Base-by-base conservation (phyloP, 1,140 invertebrate genomes). In the Semibalanus balanoides region DNA sequence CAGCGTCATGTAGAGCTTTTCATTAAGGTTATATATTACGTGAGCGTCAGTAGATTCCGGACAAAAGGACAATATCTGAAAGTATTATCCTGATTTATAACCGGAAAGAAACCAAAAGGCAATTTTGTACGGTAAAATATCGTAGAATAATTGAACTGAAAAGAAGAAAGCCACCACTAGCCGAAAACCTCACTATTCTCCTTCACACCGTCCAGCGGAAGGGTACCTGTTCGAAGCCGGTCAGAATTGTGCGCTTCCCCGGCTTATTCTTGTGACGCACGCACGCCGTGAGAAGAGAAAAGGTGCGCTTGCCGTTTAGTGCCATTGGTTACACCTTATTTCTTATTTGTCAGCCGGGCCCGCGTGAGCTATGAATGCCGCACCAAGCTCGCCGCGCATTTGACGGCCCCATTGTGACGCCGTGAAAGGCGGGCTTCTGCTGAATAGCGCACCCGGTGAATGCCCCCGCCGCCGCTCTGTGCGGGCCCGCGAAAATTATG, bases 281-380 rank as follows among this genome's bases (percentile, higher is more conserved):
- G 11, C 3, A 14, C 14, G 51, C 51, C 22, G 51, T 25, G 51
- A 14, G 51, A 64, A n/a, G n/a, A n/a, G n/a, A n/a, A n/a, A 64
- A 14, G 51, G 51, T 22, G 35, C 51, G 51, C 11, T 19, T 64
- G 51, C 51, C 51, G 51, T 25, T 64, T 64, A 64, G 51, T 19
- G 51, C 51, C 51, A 64, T 64, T 64, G 51, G 51, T 64, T 64
- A 64, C 51, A 64, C 51, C 51, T 64, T 64, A 64, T 64, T 64
- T 64, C 51, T n/a, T 64, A 64, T 64, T 64, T 64, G 51, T 64
- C 51, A 64, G 51, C 51, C 22, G 51, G 51, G 14, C 5, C 14
- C 51, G 51, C 1, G 14, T 25, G 51, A 14, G 51, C 51, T 64
- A 25, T 64, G 51, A 64, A 64, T 64, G 51, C 51, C 51, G 22